Evolutionary conservation across 2,888 invertebrate species (phyloP).

Genomic region (Pilophorus perplexus): DNA sequence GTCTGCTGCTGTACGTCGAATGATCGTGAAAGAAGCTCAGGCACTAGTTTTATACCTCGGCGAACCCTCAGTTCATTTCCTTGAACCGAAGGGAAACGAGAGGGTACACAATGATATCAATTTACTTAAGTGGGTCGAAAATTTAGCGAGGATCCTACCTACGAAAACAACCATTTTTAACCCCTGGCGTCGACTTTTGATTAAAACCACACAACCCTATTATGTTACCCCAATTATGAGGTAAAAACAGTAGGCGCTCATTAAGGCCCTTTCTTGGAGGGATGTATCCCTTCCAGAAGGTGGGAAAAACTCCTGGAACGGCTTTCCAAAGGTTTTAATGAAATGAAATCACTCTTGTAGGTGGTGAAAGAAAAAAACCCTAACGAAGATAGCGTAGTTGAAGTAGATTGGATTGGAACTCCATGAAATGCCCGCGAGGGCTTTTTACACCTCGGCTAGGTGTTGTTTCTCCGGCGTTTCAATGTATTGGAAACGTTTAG

Average conservation of each 20-base stretch:
- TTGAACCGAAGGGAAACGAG: slow-evolving; percentile 9
- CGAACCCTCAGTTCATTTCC: background rate
- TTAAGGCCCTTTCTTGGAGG: slow-evolving; percentile 1
- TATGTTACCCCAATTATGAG: slow-evolving; percentile 31
- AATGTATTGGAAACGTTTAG: too few species aligned
- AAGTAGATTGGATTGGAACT: slow-evolving; percentile 7
- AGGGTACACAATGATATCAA: slow-evolving; percentile 43
- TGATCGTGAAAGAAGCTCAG: too few species aligned
- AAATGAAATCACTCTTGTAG: slow-evolving; percentile 12
- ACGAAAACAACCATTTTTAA: slow-evolving; percentile 27
- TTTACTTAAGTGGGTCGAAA: slow-evolving; percentile 42
- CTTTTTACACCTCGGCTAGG: background rate
- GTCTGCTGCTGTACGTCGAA: background rate
- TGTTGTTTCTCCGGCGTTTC: too few species aligned
- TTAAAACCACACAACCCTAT: slow-evolving; percentile 39
- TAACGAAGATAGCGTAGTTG: background rate
- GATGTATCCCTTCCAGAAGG: background rate
- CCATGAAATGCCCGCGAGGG: background rate
- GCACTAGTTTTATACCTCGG: slow-evolving; percentile 1
- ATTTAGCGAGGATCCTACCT: background rate
- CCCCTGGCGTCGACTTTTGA: slow-evolving; percentile 2
- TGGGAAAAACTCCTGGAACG: background rate
- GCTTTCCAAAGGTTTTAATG: slow-evolving; percentile 12
- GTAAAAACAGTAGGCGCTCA: slow-evolving; percentile 27
- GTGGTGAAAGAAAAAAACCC: slow-evolving; percentile 1